Conservation (phyloP, 2,888 invertebrate species). For the Limnephilus lunatus region DNA sequence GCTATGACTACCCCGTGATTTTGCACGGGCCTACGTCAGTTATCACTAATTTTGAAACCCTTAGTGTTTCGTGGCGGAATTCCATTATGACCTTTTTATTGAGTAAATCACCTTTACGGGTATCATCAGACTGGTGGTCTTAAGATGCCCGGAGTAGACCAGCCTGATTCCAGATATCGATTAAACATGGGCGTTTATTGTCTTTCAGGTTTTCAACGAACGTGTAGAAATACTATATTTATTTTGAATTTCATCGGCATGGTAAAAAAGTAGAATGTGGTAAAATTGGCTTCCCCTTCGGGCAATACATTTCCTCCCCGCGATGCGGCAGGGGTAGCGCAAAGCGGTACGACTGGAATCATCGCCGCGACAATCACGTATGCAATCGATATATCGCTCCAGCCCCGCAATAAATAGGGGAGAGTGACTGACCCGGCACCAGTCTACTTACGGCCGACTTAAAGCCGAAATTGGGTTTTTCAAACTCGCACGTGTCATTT, state of each 20-base stretch:
- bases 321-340: background rate
- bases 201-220: background rate
- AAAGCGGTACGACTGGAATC: constrained; percentile 41
- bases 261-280: background rate
- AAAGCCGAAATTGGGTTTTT: constrained; percentile 81
- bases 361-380: constrained; percentile 64
- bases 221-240: background rate
- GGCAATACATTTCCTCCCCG: constrained; percentile 22
- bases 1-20: too few relatives aligned
- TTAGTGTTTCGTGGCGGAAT: too few relatives aligned
- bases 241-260: background rate
- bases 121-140: too few relatives aligned
- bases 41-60: too few relatives aligned
- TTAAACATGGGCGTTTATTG: too few relatives aligned
- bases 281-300: constrained; percentile 26
- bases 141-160: too few relatives aligned
- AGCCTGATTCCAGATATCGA: too few relatives aligned
- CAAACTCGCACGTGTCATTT: constrained; percentile 80
- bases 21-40: too few relatives aligned
- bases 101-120: too few relatives aligned
- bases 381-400: constrained; percentile 66
- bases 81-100: too few relatives aligned
- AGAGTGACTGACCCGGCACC: constrained; percentile 63
- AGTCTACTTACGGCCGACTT: constrained; percentile 79
- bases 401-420: constrained; percentile 65